Percentiles rank a stretch among this genome's conserved stretches.
These are phyloP conservation scores for Coracias cyanogaster DNA, from an alignment of 2,797 vertebrate genomes.

Conservation along the genomic window DNA sequence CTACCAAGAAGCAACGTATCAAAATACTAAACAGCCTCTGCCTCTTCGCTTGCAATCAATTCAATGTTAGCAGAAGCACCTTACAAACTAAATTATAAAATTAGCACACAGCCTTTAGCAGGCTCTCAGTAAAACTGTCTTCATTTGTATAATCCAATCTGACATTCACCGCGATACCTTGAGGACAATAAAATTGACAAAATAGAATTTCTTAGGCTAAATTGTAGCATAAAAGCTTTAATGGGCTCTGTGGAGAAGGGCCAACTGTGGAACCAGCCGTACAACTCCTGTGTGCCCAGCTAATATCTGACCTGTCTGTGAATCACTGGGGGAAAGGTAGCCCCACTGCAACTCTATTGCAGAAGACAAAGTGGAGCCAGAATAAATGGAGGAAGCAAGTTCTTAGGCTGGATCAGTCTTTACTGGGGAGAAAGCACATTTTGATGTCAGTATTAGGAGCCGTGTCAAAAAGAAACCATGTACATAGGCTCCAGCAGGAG, in stretches of 20 bases:
- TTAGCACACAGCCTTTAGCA: background rate
- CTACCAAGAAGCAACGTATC: background rate
- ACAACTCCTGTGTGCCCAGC: background rate
- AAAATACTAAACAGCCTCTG: background rate
- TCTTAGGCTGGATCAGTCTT: background rate
- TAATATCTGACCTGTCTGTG: background rate
- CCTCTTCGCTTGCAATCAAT: background rate
- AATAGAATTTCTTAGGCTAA: conserved; percentile 18
- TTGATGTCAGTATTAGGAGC: background rate
- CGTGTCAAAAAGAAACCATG: background rate
- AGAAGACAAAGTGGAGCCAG: background rate
- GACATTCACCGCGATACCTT: background rate
- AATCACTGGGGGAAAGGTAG: rapidly evolving
- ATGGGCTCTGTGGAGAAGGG: conserved; percentile 38
- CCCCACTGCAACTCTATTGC: background rate
- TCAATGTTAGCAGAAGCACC: background rate
- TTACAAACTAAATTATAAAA: conserved; percentile 29
- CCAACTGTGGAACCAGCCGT: background rate
- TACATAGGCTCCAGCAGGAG: background rate
- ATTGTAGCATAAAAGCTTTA: conserved; percentile 10
- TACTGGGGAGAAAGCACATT: background rate
- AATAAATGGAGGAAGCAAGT: background rate
- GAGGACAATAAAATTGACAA: background rate
- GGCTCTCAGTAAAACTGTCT: background rate
- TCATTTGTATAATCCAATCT: conserved; percentile 21